Percentiles rank a stretch among this genome's conserved stretches.
These are phyloP conservation scores for Streblospio benedicti DNA, from an alignment of 1,140 invertebrate genomes.

Conservation along the genomic window DNA sequence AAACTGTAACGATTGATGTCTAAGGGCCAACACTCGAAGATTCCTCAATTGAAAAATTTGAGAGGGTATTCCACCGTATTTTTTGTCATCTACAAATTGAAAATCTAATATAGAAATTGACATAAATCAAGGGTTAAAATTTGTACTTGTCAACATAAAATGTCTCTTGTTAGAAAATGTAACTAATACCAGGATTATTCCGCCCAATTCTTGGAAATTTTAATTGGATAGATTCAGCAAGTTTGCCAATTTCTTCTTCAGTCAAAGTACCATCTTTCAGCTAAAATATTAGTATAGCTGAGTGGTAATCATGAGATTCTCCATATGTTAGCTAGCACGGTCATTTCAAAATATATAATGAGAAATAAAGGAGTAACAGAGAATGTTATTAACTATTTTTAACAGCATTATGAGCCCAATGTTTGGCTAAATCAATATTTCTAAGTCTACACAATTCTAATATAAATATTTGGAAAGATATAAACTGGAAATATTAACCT, in stretches of 20 bases:
- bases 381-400: not conserved
- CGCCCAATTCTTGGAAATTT: slow-evolving; percentile 32
- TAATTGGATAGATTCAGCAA: slow-evolving; percentile 30
- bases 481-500: too few species aligned
- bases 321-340: not conserved
- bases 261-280: slow-evolving; percentile 14
- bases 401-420: not conserved
- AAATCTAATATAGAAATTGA: slow-evolving; percentile 3
- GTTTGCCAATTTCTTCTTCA: slow-evolving; percentile 26
- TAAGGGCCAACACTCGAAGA: slow-evolving; percentile 24
- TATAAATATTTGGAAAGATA: too few species aligned
- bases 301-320: not conserved
- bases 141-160: too few species aligned
- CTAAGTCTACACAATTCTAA: too few species aligned
- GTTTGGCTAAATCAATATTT: too few species aligned
- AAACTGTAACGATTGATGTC: slow-evolving; percentile 27
- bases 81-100: not conserved
- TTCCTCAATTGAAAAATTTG: slow-evolving; percentile 25
- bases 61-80: slow-evolving; percentile 23
- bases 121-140: not conserved
- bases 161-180: not conserved
- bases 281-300: not conserved
- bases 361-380: not conserved
- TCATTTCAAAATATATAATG: not conserved
- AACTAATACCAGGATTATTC: not conserved